Conservation (phyloP, 2,888 invertebrate species). For the Oithona nana region DNA sequence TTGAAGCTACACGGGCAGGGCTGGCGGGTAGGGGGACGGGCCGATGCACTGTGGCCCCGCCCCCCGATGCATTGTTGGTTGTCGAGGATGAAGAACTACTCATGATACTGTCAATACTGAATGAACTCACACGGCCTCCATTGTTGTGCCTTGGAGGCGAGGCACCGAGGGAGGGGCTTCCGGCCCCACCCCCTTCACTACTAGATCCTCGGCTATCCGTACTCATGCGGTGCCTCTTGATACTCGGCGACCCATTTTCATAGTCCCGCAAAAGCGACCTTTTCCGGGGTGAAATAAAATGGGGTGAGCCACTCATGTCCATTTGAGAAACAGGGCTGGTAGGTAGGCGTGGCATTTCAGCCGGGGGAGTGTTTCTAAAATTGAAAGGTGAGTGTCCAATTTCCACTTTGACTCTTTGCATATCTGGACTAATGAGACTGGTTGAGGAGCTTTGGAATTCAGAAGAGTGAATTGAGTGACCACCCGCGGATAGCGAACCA, state of each 20-base stretch:
- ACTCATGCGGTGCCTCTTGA: conserved; percentile 5
- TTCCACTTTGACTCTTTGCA: conserved; percentile 14
- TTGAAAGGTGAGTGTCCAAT: neutral
- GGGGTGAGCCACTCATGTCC: neutral
- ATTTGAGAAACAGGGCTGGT: neutral
- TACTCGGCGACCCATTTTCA: neutral
- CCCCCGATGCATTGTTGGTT: neutral
- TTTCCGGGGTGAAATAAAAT: conserved; percentile 4
- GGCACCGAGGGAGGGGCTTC: neutral
- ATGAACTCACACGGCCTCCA: neutral
- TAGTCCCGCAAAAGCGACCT: neutral
- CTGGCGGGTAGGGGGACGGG: neutral
- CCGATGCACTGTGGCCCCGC: neutral
- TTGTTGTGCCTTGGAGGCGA: neutral
- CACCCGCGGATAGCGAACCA: neutral
- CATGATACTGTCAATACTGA: conserved; percentile 8
- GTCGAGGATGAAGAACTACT: neutral
- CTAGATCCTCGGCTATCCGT: neutral
- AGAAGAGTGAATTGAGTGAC: too few species aligned
- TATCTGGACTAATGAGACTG: conserved; percentile 9
- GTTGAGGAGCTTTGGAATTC: too few species aligned
- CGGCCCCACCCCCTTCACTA: neutral
- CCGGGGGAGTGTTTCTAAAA: neutral
- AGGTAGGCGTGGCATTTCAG: neutral
- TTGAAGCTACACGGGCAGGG: neutral